Conservation (phyloP, 2,888 invertebrate genomes). For the Erynnis tages region DNA sequence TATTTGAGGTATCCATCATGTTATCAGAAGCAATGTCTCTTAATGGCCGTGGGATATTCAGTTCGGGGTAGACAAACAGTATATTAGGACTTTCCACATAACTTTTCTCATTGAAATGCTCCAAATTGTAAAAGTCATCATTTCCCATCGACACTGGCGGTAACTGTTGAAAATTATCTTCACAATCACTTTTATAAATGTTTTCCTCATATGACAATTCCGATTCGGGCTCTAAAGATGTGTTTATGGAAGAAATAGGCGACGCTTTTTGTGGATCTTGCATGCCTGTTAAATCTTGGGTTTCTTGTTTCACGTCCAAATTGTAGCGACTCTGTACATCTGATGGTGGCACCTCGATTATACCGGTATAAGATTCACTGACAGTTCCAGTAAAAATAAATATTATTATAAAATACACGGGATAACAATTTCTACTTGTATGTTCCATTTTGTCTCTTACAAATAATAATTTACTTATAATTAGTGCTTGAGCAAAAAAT, state of each 20-base stretch:
- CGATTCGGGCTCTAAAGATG: background rate
- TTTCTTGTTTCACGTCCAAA: background rate
- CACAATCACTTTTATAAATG: background rate
- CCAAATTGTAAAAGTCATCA: background rate
- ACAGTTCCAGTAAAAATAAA: background rate
- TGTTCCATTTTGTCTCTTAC: slow-evolving; percentile 8
- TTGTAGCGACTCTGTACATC: background rate
- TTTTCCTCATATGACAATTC: background rate
- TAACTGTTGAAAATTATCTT: background rate
- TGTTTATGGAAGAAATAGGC: background rate
- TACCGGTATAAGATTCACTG: slow-evolving; percentile 1
- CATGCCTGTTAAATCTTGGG: background rate
- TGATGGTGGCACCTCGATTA: background rate
- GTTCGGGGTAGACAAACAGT: too few species aligned
- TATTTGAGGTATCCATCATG: background rate
- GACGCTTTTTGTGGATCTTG: background rate
- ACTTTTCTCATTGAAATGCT: background rate
- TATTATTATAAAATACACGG: background rate
- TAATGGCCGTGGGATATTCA: too few species aligned
- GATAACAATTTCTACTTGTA: background rate
- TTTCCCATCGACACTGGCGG: background rate
- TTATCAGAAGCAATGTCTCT: background rate
- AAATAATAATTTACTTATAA: background rate
- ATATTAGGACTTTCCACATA: background rate
- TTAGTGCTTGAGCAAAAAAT: too few species aligned